Conservation (phyloP, 2,797 vertebrate genomes). For the Eptatretus atami region DNA sequence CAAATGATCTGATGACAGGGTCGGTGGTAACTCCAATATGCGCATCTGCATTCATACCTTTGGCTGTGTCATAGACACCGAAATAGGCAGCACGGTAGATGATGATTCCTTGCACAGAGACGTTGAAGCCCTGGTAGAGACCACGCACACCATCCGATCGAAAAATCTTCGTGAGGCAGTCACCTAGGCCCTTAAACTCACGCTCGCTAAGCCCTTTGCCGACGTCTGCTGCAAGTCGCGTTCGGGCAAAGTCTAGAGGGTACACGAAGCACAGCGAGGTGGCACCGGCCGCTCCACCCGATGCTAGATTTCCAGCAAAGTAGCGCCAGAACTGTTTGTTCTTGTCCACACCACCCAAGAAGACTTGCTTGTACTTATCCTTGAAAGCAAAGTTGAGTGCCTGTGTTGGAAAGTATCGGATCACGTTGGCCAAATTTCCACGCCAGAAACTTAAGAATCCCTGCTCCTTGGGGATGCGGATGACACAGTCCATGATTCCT, state of each 20-base stretch:
- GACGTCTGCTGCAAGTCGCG: conserved; percentile 71
- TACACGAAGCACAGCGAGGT: conserved; percentile 96
- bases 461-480: conserved; percentile 82
- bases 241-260: conserved; percentile 90
- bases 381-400: conserved; percentile 99
- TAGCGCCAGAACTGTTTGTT: conserved; percentile 98
- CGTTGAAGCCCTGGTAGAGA: conserved; percentile 75
- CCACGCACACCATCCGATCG: conserved; percentile 57
- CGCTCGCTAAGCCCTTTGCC: conserved; percentile 42
- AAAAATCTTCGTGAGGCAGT: conserved; percentile 63
- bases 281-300: conserved; percentile 68
- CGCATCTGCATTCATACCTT: conserved; percentile 27
- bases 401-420: conserved; percentile 96
- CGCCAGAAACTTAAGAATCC: conserved; percentile 87
- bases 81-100: conserved; percentile 99
- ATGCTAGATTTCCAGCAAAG: conserved; percentile 78
- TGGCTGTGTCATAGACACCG: conserved; percentile 82
- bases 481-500: conserved; percentile 74
- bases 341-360: conserved; percentile 81
- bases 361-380: conserved; percentile 98
- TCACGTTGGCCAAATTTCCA: conserved; percentile 93
- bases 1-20: too few species aligned
- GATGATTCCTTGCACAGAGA: conserved; percentile 94
- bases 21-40: too few species aligned
- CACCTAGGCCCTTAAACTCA: conserved; percentile 59